Evolutionary conservation across 2,113 vertebrate genomes (phyloP).

Genomic region (Phocoena phocoena): DNA sequence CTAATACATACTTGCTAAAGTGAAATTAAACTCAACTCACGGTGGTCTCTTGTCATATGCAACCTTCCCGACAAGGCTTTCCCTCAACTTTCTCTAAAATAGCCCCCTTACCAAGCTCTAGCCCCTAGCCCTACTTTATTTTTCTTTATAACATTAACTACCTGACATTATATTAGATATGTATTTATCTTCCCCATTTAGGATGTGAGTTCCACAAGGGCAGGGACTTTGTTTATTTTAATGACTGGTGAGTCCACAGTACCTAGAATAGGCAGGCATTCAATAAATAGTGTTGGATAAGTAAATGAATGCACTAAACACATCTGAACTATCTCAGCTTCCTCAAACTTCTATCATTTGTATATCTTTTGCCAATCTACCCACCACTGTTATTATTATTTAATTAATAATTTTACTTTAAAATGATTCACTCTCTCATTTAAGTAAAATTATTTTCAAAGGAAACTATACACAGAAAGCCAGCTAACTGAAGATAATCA

Average conservation of each 20-base stretch:
- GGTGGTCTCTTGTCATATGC: neutral
- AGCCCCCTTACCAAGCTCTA: neutral
- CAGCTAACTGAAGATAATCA: neutral
- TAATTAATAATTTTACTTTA: slow-evolving; percentile 28
- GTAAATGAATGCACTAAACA: neutral
- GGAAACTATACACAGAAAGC: slow-evolving; percentile 1
- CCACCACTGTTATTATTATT: neutral
- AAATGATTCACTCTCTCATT: neutral
- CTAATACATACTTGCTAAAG: neutral
- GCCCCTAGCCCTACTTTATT: neutral
- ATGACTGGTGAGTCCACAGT: neutral
- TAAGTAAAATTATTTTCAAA: slow-evolving; percentile 39
- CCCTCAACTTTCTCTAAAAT: neutral
- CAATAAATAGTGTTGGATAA: neutral
- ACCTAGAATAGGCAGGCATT: neutral
- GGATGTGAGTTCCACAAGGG: neutral
- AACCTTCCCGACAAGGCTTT: neutral
- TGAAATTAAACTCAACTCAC: neutral
- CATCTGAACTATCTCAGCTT: slow-evolving; percentile 8
- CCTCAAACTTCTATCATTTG: neutral
- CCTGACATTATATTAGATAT: neutral
- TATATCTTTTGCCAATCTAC: slow-evolving; percentile 6
- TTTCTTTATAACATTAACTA: slow-evolving; percentile 18
- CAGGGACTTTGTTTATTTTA: neutral
- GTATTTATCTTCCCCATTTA: neutral